A percentile compares a stretch with the other conserved stretches of the same genome.
These are phyloP conservation scores for Brachionus angularis DNA, from an alignment of 1,140 invertebrate species.

Conservation along the genomic window DNA sequence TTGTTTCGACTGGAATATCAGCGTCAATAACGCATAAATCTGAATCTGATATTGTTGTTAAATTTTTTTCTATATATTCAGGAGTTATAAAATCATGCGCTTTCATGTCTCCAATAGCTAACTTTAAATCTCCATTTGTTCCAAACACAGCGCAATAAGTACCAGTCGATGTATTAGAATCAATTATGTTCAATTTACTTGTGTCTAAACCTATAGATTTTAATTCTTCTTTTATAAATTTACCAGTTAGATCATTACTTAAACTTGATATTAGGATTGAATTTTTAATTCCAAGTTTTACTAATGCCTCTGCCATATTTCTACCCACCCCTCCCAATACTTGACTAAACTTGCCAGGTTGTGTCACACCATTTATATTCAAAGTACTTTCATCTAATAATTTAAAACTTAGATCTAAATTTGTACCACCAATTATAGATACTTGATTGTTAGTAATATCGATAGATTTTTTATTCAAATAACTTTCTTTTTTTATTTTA, in stretches of 20 bases:
- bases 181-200: constrained; percentile 51
- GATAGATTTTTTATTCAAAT: background rate
- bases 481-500: constrained; percentile 60
- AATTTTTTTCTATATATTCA: constrained; percentile 56
- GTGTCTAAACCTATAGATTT: constrained; percentile 58
- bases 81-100: constrained; percentile 69
- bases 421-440: constrained; percentile 46
- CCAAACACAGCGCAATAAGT: constrained; percentile 72
- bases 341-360: constrained; percentile 51
- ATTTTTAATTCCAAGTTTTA: constrained; percentile 64
- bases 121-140: constrained; percentile 68
- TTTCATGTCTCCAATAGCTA: constrained; percentile 77
- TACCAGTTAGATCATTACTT: constrained; percentile 66
- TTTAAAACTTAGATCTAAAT: constrained; percentile 45
- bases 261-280: constrained; percentile 72
- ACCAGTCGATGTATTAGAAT: constrained; percentile 62
- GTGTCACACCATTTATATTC: constrained; percentile 52
- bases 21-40: constrained; percentile 34
- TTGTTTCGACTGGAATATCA: constrained; percentile 33
- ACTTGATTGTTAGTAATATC: constrained; percentile 46
- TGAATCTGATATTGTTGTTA: background rate
- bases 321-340: constrained; percentile 75
- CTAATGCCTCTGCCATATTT: constrained; percentile 80
- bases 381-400: constrained; percentile 3
- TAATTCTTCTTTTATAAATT: constrained; percentile 54